phyloP scores from a whole-genome alignment of 2,113 vertebrate species.

The Corythoichthys haematopterus region DNA sequence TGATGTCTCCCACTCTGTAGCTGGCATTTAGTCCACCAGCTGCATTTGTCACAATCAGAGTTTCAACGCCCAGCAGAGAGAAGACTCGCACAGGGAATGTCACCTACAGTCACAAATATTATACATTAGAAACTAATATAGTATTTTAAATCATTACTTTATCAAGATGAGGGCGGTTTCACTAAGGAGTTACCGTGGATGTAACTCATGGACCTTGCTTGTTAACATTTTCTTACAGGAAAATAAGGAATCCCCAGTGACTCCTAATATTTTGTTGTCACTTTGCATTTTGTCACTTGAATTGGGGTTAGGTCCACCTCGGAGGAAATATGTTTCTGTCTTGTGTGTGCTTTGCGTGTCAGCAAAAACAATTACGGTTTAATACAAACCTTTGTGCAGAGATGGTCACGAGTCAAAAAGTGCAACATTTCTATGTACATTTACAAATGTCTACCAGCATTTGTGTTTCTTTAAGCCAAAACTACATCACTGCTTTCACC shows the following conservation, averaged over 20 bases:
- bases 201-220: not conserved
- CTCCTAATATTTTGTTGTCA: too few species aligned
- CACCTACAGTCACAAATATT: conserved; percentile 56
- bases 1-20: conserved; percentile 72
- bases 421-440: not conserved
- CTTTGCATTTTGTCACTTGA: too few species aligned
- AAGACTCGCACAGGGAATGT: conserved; percentile 75
- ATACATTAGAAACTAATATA: not conserved
- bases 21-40: conserved; percentile 66
- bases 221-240: not conserved
- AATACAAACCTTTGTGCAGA: not conserved
- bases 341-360: too few species aligned
- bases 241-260: too few species aligned
- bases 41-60: conserved; percentile 76
- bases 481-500: not conserved
- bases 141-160: not conserved
- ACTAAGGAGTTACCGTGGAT: not conserved
- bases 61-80: conserved; percentile 66
- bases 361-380: too few species aligned
- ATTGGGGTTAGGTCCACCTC: not conserved
- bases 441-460: not conserved
- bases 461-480: not conserved
- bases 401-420: not conserved
- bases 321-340: not conserved
- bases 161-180: not conserved